These are phyloP conservation scores for Lepidurus apus DNA, from an alignment of 1,140 invertebrate genomes.

Conservation along the genomic window DNA sequence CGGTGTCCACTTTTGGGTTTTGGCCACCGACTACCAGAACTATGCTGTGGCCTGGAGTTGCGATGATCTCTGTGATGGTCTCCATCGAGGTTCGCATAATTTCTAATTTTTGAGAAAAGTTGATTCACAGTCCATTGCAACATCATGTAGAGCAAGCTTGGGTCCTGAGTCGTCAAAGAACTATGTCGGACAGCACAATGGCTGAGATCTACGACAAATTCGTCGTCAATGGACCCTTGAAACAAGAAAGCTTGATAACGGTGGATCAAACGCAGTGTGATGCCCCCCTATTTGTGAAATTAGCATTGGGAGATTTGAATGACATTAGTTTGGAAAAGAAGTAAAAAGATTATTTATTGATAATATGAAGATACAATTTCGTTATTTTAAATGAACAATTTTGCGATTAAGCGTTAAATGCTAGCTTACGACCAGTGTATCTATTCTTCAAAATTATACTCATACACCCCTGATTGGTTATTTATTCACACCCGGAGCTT, in stretches of 20 bases:
- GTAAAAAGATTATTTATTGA: neutral
- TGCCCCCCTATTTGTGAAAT: neutral
- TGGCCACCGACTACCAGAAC: constrained; percentile 15
- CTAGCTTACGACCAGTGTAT: no score
- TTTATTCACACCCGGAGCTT: no score
- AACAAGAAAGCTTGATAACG: constrained; percentile 15
- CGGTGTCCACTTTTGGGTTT: constrained; percentile 19
- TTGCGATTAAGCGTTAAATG: no score
- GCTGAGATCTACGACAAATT: neutral
- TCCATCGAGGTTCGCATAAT: constrained; percentile 12
- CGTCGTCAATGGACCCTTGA: constrained; percentile 22
- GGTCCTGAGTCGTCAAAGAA: constrained; percentile 24
- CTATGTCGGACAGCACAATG: neutral
- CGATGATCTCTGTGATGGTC: constrained; percentile 20
- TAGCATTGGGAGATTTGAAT: neutral
- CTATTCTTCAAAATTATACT: no score
- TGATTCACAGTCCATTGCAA: neutral
- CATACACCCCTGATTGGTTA: no score
- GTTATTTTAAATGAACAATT: no score
- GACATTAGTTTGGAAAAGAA: neutral
- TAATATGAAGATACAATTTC: neutral
- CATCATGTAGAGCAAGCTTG: constrained; percentile 20
- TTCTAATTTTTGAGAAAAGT: neutral
- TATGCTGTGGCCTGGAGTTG: constrained; percentile 28
- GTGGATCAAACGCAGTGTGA: constrained; percentile 22